Conservation (phyloP, 1,140 invertebrate species). For the Dinothrombium tinctorium region DNA sequence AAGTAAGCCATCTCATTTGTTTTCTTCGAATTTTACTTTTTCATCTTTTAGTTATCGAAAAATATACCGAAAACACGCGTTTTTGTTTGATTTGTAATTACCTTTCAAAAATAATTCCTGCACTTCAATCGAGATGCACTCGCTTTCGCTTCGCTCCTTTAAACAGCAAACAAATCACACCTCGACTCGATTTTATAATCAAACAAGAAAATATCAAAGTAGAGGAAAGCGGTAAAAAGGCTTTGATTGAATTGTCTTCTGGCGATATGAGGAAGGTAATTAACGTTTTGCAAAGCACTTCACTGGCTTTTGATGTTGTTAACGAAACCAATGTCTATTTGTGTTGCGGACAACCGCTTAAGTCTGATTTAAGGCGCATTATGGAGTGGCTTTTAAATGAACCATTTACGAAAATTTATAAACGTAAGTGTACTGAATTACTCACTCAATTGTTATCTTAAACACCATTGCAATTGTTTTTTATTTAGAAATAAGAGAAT, state of each 20-base stretch:
- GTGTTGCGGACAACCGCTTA: slow-evolving; percentile 84
- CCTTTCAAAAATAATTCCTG: slow-evolving; percentile 91
- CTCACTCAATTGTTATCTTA: too few relatives aligned
- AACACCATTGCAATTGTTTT: too few relatives aligned
- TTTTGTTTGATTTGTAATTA: slow-evolving; percentile 99
- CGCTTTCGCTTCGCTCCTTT: slow-evolving; percentile 89
- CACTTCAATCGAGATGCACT: slow-evolving; percentile 89
- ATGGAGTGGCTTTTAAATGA: slow-evolving; percentile 71
- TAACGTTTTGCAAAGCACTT: slow-evolving; percentile 74
- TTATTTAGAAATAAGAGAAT: too few relatives aligned
- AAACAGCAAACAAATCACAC: slow-evolving; percentile 49
- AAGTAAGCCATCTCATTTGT: slow-evolving; percentile 38
- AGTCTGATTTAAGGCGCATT: slow-evolving; percentile 67
- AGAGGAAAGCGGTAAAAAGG: slow-evolving; percentile 70
- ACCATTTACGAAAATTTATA: not conserved
- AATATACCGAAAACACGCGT: slow-evolving; percentile 89
- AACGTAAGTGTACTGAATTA: too few relatives aligned
- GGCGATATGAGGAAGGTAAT: slow-evolving; percentile 97
- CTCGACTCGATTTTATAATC: slow-evolving; percentile 62
- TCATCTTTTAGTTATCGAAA: slow-evolving; percentile 61
- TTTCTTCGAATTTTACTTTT: not conserved
- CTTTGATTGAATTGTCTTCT: slow-evolving; percentile 59
- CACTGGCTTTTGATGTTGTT: slow-evolving; percentile 53
- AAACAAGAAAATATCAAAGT: slow-evolving; percentile 61
- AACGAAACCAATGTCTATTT: slow-evolving; percentile 79